These are phyloP conservation scores for Crossocerus cetratus DNA, from an alignment of 2,888 invertebrate species.

Conservation along the genomic window DNA sequence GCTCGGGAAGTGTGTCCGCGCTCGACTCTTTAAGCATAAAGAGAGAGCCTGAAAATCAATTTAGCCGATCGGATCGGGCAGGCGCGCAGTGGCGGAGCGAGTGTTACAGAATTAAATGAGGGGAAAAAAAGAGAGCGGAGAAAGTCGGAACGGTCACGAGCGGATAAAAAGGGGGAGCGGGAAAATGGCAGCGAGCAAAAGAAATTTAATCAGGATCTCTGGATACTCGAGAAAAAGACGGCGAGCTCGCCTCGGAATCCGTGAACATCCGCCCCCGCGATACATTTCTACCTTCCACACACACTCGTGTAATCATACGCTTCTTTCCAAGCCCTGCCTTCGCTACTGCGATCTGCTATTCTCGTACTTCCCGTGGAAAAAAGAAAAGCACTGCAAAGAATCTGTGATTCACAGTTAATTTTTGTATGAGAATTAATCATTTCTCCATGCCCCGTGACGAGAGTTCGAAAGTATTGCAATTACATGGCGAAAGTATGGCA, in stretches of 20 bases:
- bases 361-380: no score
- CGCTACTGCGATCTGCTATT: no score
- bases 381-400: no score
- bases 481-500: no score
- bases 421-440: no score
- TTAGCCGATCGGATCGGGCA: constrained; percentile 39
- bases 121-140: not conserved
- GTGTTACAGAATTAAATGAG: not conserved
- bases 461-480: no score
- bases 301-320: no score
- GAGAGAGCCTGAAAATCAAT: constrained; percentile 41
- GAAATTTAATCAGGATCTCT: constrained; percentile 33
- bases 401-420: no score
- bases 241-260: not conserved
- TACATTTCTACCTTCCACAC: no score
- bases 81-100: constrained; percentile 6
- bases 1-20: not conserved
- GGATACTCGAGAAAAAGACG: constrained; percentile 6
- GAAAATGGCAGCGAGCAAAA: constrained; percentile 13
- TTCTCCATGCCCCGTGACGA: no score
- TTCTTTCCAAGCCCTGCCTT: no score
- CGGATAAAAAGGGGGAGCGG: constrained; percentile 13
- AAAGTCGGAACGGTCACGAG: not conserved
- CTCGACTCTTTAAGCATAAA: constrained; percentile 17
- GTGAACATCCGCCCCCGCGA: no score